Evolutionary conservation across 2,888 invertebrate genomes (phyloP), one percentile per base, ranked within the genome.

Genomic region (Beris chalybata): DNA sequence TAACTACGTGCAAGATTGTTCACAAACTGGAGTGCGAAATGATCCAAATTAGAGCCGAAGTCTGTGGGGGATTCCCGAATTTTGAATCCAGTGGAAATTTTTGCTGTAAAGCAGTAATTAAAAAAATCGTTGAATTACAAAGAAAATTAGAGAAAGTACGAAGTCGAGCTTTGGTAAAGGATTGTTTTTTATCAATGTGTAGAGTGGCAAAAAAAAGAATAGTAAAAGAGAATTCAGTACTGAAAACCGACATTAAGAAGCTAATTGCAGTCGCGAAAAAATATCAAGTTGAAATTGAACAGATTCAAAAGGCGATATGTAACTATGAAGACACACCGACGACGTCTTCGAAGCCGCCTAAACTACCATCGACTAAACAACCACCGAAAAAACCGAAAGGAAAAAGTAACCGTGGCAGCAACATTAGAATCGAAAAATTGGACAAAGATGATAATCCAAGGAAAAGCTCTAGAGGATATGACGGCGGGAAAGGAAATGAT

Each of bases 71-170:
- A 7, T 13, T 4, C 11, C 13, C 50, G n/a, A n/a, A 7, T 50
- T 50, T 15, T 15, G 13, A 11, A 3, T 7, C 50, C 13, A 13
- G 50, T 13, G 50, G 50, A 50, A 13, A 50, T 15, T 13, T 50
- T 13, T 50, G 50, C 13, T n/a, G 12, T 13, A 50, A 50, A 50
- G 13, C n/a, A n/a, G 15, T 5, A 7, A 13, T 50, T 7, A 15
- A 50, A n/a, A 3, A 5, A 13, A 13, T 50, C 7, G 13, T 50
- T 7, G 50, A 50, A n/a, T 15, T 50, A 13, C 50, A 50, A 15
- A n/a, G 15, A 50, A 50, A 50, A 50, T n/a, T 50, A 7, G 50
- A 50, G 4, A 50, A 50, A 50, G 13, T 50, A 7, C 11, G 50
- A n/a, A 13, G 3, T 3, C 50, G 50, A n/a, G 50, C 50, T 13